phyloP scores from a whole-genome alignment of 2,797 vertebrate genomes.

The Chrysocyon brachyurus region DNA sequence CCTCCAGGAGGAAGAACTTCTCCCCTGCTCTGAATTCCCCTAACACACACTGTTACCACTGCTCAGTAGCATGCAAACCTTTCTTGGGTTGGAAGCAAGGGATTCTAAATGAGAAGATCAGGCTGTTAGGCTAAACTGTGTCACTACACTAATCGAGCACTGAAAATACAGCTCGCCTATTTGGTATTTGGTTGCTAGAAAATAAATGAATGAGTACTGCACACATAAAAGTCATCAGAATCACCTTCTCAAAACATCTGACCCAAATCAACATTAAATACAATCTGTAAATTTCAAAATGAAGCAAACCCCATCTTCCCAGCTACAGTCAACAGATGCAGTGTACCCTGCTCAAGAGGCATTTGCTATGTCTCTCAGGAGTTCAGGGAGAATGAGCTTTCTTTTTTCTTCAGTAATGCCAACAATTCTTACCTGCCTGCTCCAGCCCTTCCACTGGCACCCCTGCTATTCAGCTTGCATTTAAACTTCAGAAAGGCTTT shows the following conservation, averaged over 20 bases:
- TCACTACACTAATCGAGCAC: not conserved
- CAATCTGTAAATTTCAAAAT: not conserved
- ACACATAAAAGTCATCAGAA: not conserved
- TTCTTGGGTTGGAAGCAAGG: not conserved
- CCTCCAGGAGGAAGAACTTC: not conserved
- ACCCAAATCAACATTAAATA: slow-evolving; percentile 44
- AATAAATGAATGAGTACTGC: not conserved
- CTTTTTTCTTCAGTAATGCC: not conserved
- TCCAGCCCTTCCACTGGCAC: not conserved
- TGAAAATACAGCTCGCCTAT: not conserved
- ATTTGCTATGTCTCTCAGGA: not conserved
- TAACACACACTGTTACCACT: rapidly evolving
- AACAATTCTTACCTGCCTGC: not conserved
- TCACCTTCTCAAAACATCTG: not conserved
- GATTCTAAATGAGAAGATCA: not conserved
- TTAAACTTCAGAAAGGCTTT: not conserved
- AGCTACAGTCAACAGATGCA: not conserved
- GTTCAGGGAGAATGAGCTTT: not conserved
- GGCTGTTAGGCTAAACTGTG: not conserved
- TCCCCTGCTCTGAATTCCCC: not conserved
- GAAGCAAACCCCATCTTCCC: not conserved
- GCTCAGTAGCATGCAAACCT: not conserved
- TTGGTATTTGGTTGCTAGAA: not conserved
- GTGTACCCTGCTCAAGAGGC: not conserved
- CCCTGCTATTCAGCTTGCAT: not conserved